phyloP scores from a whole-genome alignment of 1,140 invertebrate genomes.

The Pseudobourletiella spinata region DNA sequence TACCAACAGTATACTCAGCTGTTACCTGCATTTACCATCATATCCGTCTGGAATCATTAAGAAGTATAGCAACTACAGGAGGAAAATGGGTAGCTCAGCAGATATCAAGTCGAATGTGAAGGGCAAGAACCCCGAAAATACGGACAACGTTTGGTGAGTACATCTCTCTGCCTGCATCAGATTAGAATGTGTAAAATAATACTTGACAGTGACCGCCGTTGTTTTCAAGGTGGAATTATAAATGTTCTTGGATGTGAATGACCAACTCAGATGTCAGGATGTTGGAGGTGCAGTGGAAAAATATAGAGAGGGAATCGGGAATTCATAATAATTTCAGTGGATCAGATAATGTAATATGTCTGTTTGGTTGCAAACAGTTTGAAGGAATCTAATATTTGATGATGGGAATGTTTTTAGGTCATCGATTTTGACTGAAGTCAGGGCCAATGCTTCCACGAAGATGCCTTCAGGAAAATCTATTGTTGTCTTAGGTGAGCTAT shows the following conservation, averaged over 20 bases:
- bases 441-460: slow-evolving; percentile 86
- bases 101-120: slow-evolving; percentile 23
- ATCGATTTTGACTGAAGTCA: slow-evolving; percentile 84
- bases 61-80: too few relatives aligned
- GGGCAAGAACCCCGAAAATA: slow-evolving; percentile 16
- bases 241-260: too few relatives aligned
- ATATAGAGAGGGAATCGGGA: neutral
- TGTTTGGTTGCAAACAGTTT: neutral
- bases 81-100: slow-evolving; percentile 32
- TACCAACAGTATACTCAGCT: too few relatives aligned
- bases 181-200: neutral
- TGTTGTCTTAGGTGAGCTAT: slow-evolving; percentile 68
- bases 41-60: too few relatives aligned
- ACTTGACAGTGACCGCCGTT: neutral
- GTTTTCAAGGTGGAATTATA: neutral
- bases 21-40: too few relatives aligned
- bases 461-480: slow-evolving; percentile 86
- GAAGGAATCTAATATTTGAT: neutral
- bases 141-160: slow-evolving; percentile 35
- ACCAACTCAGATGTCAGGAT: neutral
- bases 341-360: slow-evolving; percentile 1
- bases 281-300: neutral
- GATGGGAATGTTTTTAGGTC: slow-evolving; percentile 57
- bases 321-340: neutral
- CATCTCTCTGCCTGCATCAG: neutral